A percentile compares a stretch with the other conserved stretches of the same genome.
These are phyloP conservation scores for Therioaphis trifolii DNA, from an alignment of 2,888 invertebrate genomes.

Conservation along the genomic window DNA sequence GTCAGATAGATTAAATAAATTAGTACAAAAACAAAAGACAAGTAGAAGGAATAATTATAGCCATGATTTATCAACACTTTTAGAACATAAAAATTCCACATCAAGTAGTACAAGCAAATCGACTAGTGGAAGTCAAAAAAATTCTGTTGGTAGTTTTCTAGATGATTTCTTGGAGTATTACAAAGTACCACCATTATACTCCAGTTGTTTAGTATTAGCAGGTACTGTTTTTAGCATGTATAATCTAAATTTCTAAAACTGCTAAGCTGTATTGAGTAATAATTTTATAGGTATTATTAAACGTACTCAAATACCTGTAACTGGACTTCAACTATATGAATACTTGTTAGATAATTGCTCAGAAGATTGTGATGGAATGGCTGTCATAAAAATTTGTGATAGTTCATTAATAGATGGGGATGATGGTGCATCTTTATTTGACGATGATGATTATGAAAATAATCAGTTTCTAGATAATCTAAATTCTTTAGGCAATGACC, in stretches of 20 bases:
- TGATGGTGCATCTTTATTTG: conserved; percentile 37
- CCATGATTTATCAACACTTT: background rate
- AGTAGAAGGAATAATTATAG: conserved; percentile 11
- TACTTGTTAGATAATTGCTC: conserved; percentile 37
- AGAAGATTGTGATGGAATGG: conserved; percentile 43
- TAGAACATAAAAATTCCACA: background rate
- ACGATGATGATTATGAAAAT: conserved; percentile 21
- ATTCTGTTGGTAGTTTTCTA: conserved; percentile 75
- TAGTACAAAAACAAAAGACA: conserved; percentile 23
- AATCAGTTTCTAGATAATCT: background rate
- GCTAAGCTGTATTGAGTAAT: background rate
- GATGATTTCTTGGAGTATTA: conserved; percentile 83
- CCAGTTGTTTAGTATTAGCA: conserved; percentile 78
- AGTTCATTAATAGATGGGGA: conserved; percentile 19
- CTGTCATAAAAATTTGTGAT: conserved; percentile 46
- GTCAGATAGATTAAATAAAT: conserved; percentile 39
- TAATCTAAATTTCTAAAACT: background rate
- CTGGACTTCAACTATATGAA: conserved; percentile 41
- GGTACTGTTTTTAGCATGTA: conserved; percentile 70
- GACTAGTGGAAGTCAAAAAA: background rate
- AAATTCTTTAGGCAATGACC: background rate
- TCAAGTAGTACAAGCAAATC: conserved; percentile 27
- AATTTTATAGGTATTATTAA: conserved; percentile 26
- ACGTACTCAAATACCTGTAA: conserved; percentile 45
- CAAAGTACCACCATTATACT: conserved; percentile 80